A percentile compares a stretch with the other conserved stretches of the same genome.
phyloP scores from a whole-genome alignment of 2,888 invertebrate species.

The Chloromyia formosa region DNA sequence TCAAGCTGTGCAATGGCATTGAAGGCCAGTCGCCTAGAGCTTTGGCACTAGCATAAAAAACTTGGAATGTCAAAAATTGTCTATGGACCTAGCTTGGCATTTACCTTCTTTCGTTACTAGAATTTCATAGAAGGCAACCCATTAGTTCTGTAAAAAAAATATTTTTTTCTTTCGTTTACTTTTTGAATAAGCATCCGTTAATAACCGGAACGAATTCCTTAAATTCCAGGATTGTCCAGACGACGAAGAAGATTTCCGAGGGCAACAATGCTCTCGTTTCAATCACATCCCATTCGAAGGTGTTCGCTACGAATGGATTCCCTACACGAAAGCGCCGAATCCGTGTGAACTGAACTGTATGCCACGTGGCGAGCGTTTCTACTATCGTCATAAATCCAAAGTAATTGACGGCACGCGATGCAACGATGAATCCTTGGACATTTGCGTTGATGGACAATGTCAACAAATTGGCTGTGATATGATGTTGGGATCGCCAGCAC shows the following conservation, averaged over 20 bases:
- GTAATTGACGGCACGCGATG: slow-evolving; percentile 88
- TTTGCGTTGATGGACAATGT: slow-evolving; percentile 95
- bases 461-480: slow-evolving; percentile 94
- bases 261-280: slow-evolving; percentile 88
- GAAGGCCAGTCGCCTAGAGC: too few relatives aligned
- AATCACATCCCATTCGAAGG: slow-evolving; percentile 85
- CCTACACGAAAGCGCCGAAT: slow-evolving; percentile 86
- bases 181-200: too few relatives aligned
- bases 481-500: slow-evolving; percentile 86
- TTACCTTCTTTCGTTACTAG: too few relatives aligned
- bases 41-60: too few relatives aligned
- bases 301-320: slow-evolving; percentile 85
- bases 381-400: slow-evolving; percentile 82
- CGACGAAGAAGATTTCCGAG: slow-evolving; percentile 80
- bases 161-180: too few relatives aligned
- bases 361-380: slow-evolving; percentile 90
- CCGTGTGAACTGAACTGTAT: slow-evolving; percentile 96
- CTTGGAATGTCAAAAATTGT: too few relatives aligned
- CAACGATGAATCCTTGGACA: slow-evolving; percentile 82
- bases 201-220: too few relatives aligned
- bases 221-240: slow-evolving; percentile 78
- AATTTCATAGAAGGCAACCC: too few relatives aligned
- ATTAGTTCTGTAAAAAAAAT: too few relatives aligned
- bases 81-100: too few relatives aligned
- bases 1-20: too few relatives aligned